Evolutionary conservation across 2,113 vertebrate genomes (phyloP), one percentile per base, ranked within the genome.

Genomic region (Embiotoca jacksoni): DNA sequence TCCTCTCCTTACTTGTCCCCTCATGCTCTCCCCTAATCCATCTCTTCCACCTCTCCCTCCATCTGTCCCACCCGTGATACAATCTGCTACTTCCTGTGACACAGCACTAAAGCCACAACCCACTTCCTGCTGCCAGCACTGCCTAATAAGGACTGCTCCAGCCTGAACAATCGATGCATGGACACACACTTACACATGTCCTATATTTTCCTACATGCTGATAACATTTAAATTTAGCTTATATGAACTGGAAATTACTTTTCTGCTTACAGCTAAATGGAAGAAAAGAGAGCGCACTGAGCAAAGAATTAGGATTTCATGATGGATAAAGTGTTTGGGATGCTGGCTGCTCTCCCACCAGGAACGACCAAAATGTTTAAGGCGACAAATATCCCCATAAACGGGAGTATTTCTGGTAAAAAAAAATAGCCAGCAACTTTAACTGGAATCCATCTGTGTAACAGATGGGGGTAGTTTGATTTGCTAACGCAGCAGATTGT

Each of bases 31-130:
- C 77, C 72, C 50, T 92, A 88, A 91, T 93, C 85, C 85, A 90
- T 72, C 75, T 83, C 82, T 83, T 69, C 77, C 75, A 74, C 71
- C 66, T 77, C 77, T 76, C 80, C 85, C 73, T 86, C 92, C 89
- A 91, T 93, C 90, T 92, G 92, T 91, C 86, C 68, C 53, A 35
- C 76, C 83, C 59, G 35, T 83, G 92, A 94, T 92, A 94, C 86
- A 92, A 95, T 94, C 93, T 92, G 88, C 70, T 82, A 55, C 90
- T 93, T 94, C 93, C 92, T 85, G 88, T 94, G 92, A 94, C 92
- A 93, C 78, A 85, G 85, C 86, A 84, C 47, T 71, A 67, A 78
- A 79, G 78, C 84, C 79, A 75, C 88, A 89, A 52, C 91, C 92
- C 76, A 92, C 91, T 95, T 95, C 94, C 94, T 94, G 92, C 82